phyloP scores from a whole-genome alignment of 2,797 vertebrate genomes.

The Scomberomorus guttatus region DNA sequence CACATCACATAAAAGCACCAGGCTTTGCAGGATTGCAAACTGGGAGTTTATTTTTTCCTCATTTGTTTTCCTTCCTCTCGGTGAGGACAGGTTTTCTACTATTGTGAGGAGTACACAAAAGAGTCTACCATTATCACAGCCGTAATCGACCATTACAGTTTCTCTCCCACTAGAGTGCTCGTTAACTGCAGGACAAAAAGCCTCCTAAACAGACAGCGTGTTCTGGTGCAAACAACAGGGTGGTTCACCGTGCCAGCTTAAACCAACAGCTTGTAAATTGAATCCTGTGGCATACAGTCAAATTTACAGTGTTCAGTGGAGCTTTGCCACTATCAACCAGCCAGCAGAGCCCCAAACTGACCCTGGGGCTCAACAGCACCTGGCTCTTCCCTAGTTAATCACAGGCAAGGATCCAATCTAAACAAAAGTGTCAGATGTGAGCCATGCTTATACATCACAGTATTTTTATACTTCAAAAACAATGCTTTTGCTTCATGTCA shows the following conservation, averaged over 20 bases:
- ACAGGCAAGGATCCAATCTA: constrained; percentile 65
- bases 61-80: constrained; percentile 74
- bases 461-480: constrained; percentile 40
- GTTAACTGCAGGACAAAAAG: constrained; percentile 78
- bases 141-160: constrained; percentile 77
- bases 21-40: constrained; percentile 71
- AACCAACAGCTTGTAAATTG: constrained; percentile 84
- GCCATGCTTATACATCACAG: constrained; percentile 8
- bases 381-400: constrained; percentile 73
- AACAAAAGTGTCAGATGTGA: constrained; percentile 54
- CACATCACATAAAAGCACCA: constrained; percentile 71
- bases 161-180: constrained; percentile 72
- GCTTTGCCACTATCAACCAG: constrained; percentile 72
- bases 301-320: constrained; percentile 76
- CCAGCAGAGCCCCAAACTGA: constrained; percentile 73
- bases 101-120: constrained; percentile 70
- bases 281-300: constrained; percentile 80
- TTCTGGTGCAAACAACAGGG: constrained; percentile 75
- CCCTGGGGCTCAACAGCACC: constrained; percentile 74
- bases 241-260: constrained; percentile 71
- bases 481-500: constrained; percentile 29
- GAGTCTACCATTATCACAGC: constrained; percentile 78
- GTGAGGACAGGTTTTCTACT: constrained; percentile 68
- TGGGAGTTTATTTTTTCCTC: constrained; percentile 66
- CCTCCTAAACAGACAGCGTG: constrained; percentile 71